Percentiles rank a stretch among this genome's conserved stretches.
Evolutionary conservation across 2,888 invertebrate species (phyloP).

Genomic region (Dasysyrphus tricinctus): DNA sequence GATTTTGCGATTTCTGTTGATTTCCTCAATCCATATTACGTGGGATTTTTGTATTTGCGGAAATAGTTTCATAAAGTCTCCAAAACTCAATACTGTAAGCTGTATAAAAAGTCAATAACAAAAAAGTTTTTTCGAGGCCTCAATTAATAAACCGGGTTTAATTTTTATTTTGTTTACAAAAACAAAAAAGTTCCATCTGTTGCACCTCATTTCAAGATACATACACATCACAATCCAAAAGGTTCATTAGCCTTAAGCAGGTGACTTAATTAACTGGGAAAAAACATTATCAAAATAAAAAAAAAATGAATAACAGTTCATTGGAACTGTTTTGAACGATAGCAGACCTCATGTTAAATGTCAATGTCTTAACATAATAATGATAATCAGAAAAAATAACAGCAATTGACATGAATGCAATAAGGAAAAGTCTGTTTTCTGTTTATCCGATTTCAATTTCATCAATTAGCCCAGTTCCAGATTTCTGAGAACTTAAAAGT

Average conservation of each 20-base stretch:
- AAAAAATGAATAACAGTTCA: neutral
- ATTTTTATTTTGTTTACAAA: neutral
- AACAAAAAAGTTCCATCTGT: neutral
- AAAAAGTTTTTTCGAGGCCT: neutral
- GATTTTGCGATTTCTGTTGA: too few relatives aligned
- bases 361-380: neutral
- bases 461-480: too few relatives aligned
- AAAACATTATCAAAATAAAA: neutral
- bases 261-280: neutral
- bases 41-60: too few relatives aligned
- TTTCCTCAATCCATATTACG: too few relatives aligned
- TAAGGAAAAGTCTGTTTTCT: too few relatives aligned
- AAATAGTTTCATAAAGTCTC: neutral
- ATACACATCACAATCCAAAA: neutral
- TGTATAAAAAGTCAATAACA: neutral
- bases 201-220: neutral
- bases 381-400: neutral
- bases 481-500: too few relatives aligned
- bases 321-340: neutral
- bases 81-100: neutral
- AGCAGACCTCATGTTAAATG: neutral
- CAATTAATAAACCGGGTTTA: neutral
- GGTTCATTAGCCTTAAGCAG: neutral
- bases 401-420: neutral
- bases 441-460: too few relatives aligned